phyloP scores from a whole-genome alignment of 2,113 vertebrate genomes.

The Andinoacara biseriatus region DNA sequence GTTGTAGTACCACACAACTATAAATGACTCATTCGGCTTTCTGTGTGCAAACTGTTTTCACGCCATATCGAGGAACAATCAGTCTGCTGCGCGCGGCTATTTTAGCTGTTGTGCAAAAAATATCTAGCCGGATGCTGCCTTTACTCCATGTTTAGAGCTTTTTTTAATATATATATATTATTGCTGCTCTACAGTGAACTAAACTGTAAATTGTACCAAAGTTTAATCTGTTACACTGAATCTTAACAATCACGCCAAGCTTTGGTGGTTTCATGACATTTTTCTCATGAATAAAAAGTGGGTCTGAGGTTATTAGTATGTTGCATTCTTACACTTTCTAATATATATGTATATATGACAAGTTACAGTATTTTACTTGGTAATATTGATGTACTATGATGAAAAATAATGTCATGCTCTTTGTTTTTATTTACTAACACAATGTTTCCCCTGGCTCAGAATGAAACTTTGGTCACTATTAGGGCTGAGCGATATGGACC shows the following conservation, averaged over 20 bases:
- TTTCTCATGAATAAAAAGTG: neutral
- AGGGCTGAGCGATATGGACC: too few species aligned
- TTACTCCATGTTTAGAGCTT: conserved; percentile 13
- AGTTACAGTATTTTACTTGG: too few species aligned
- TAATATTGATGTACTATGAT: too few species aligned
- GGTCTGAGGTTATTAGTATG: neutral
- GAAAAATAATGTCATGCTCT: too few species aligned
- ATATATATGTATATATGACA: too few species aligned
- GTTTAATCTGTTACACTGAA: neutral
- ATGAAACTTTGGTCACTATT: too few species aligned
- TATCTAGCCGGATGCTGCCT: neutral
- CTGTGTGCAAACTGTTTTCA: conserved; percentile 8
- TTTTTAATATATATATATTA: neutral
- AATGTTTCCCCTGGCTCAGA: too few species aligned
- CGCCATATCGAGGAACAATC: neutral
- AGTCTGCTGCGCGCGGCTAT: neutral
- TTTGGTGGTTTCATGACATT: neutral
- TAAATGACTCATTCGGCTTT: neutral
- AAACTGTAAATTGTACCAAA: conserved; percentile 9
- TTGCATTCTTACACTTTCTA: too few species aligned
- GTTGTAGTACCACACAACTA: conserved; percentile 11
- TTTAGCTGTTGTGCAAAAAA: neutral
- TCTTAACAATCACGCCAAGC: neutral
- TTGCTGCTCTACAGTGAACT: neutral
- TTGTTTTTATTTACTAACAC: too few species aligned